These are phyloP conservation scores for Aptenodytes forsteri DNA, from an alignment of 2,113 vertebrate genomes.

Conservation along the genomic window DNA sequence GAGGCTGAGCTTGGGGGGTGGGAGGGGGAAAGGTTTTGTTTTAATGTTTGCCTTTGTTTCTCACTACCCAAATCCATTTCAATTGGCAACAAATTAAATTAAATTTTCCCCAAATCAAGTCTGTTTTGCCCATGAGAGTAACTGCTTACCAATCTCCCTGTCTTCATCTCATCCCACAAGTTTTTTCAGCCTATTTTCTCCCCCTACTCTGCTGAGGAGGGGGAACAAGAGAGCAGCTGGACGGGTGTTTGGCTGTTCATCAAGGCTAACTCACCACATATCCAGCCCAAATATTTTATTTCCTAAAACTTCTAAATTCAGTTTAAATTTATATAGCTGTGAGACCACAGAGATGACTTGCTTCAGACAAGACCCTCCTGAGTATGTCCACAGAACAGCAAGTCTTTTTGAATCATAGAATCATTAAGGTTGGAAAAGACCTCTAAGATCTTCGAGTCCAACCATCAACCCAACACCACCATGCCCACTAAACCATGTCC, in stretches of 20 bases:
- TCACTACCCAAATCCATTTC: background rate
- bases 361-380: background rate
- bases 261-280: background rate
- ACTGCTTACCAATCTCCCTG: background rate
- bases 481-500: too few species aligned
- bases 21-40: background rate
- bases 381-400: background rate
- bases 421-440: too few species aligned
- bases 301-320: background rate
- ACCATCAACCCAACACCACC: too few species aligned
- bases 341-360: background rate
- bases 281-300: background rate
- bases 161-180: background rate
- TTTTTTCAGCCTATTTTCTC: background rate
- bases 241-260: background rate
- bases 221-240: accelerated
- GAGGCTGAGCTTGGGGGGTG: background rate
- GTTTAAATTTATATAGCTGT: background rate
- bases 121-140: background rate
- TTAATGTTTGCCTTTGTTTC: background rate
- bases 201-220: background rate
- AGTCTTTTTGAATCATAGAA: background rate
- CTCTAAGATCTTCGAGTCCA: too few species aligned
- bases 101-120: background rate
- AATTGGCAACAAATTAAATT: background rate